Evolutionary conservation across 1,140 invertebrate species (phyloP), one percentile per base, ranked within the genome.

Genomic region (Heliconius hermathena): DNA sequence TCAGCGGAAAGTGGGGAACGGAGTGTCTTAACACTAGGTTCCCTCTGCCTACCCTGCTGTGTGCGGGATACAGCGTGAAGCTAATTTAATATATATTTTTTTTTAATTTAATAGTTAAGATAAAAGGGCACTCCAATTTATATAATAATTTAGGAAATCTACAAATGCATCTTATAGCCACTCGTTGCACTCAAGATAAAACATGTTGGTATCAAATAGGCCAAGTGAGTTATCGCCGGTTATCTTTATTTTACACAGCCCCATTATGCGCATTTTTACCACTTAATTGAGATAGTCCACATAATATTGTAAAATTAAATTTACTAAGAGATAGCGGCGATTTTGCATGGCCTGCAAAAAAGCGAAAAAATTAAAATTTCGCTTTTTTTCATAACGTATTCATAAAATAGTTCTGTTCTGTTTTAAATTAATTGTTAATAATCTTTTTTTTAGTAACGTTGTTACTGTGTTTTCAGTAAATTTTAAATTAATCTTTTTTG

Each of bases 181-280:
- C 41, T 60, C 57, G 60, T 36, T 66, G 71, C 72, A 77, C 76
- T 77, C 46, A 38, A 66, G 75, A 80, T 80, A 76, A 74, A 79
- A 70, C 73, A 73, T 60, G 57, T 60, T 52, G 54, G 77, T 81
- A 81, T 81, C 79, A 77, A 81, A 77, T 81, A 81, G 79, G 79
- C 54, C 79, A 74, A 49, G 29, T n/a, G 60, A 76, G 71, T 74
- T 81, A 81, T 81, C 79, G 46, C 29, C 54, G 74, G 52, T 81
- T 81, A 81, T 81, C 79, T 81, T 77, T 77, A 73, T 77, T 70
- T 73, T 57, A 77, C 71, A 38, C 76, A 81, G 78, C 73, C 22
- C 74, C 57, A 74, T 79, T 79, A 38, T 29, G n/a, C 60, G 54
- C 54, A 57, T 57, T 57, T 57, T 57, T 57, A 66, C 20, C 26